These are phyloP conservation scores for Agapostemon virescens DNA, from an alignment of 2,888 invertebrate genomes.

Conservation along the genomic window DNA sequence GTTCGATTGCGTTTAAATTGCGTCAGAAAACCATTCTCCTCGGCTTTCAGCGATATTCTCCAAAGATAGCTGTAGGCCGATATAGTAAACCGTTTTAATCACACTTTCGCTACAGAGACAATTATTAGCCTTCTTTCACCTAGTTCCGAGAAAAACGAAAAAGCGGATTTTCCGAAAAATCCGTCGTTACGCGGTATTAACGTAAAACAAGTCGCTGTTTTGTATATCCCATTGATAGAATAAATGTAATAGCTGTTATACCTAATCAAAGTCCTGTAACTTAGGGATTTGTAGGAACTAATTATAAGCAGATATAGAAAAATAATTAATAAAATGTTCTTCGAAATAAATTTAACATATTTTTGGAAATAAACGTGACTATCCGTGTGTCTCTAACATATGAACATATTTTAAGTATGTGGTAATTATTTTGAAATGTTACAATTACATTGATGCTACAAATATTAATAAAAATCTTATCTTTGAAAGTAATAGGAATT, in stretches of 20 bases:
- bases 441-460: too few relatives aligned
- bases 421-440: too few relatives aligned
- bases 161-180: constrained; percentile 18
- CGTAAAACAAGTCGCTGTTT: not conserved
- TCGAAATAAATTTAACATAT: not conserved
- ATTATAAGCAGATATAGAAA: not conserved
- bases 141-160: constrained; percentile 17
- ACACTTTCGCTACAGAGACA: not conserved
- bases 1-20: not conserved
- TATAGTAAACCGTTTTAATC: not conserved
- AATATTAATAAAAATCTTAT: too few relatives aligned
- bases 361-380: not conserved
- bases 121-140: constrained; percentile 2
- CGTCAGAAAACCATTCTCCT: not conserved
- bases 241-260: not conserved
- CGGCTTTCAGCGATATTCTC: not conserved
- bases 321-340: not conserved
- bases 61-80: not conserved
- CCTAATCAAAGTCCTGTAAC: not conserved
- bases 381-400: too few relatives aligned
- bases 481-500: too few relatives aligned
- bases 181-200: not conserved
- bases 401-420: too few relatives aligned
- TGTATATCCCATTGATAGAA: not conserved
- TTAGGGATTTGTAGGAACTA: not conserved